Percentiles rank a stretch among this genome's conserved stretches.
These are phyloP conservation scores for Amaurobius ferox DNA, from an alignment of 2,888 invertebrate species.

Conservation along the genomic window DNA sequence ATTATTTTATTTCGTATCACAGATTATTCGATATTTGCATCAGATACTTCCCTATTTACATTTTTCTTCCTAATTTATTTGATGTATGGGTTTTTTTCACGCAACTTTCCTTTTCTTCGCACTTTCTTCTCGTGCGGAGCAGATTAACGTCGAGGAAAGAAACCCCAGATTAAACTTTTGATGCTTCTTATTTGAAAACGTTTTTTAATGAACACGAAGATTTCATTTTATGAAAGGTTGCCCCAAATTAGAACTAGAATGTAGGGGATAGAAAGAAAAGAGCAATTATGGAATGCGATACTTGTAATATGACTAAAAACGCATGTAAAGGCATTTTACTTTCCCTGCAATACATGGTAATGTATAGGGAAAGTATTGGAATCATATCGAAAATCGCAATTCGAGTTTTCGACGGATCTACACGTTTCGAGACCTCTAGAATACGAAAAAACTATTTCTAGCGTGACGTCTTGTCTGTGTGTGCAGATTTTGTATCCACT, in stretches of 20 bases:
- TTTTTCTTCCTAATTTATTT: background rate
- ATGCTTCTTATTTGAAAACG: background rate
- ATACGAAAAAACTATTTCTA: too few species aligned
- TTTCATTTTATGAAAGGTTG: background rate
- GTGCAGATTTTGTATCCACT: too few species aligned
- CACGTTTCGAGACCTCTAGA: too few species aligned
- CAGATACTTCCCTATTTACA: background rate
- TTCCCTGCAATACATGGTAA: too few species aligned
- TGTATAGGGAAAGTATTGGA: too few species aligned
- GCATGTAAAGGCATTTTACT: background rate
- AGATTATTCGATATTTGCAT: too few species aligned
- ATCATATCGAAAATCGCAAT: too few species aligned
- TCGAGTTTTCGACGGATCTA: too few species aligned
- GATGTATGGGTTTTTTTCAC: background rate
- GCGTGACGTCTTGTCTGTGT: too few species aligned
- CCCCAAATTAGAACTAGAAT: background rate
- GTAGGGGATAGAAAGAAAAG: background rate
- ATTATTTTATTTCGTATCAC: too few species aligned
- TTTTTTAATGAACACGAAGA: background rate
- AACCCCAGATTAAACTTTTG: too few species aligned
- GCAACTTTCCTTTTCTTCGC: background rate
- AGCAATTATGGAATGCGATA: background rate
- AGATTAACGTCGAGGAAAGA: background rate
- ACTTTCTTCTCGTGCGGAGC: background rate
- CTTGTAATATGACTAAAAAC: background rate